A percentile compares a stretch with the other conserved stretches of the same genome.
Evolutionary conservation across 1,140 invertebrate species (phyloP).

Genomic region (Hyphantria cunea): DNA sequence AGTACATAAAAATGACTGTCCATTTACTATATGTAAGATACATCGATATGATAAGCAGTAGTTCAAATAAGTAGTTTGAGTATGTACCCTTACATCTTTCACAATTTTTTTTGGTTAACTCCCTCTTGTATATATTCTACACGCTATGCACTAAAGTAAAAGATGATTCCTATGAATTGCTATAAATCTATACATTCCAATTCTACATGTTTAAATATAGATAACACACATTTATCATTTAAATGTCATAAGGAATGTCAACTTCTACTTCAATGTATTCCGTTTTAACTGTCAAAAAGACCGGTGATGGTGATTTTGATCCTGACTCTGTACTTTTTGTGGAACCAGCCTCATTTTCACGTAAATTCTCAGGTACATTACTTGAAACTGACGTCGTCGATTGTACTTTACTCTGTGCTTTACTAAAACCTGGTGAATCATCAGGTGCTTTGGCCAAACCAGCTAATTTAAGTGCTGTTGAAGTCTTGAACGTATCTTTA

Average conservation of each 20-base stretch:
- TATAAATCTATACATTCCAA: not conserved
- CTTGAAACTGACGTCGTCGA: not conserved
- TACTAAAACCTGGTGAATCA: not conserved
- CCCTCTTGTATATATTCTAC: not conserved
- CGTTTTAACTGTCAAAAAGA: constrained; percentile 17
- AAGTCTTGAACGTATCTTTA: constrained; percentile 40
- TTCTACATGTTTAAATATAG: not conserved
- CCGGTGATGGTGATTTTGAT: constrained; percentile 1
- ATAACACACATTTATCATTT: not conserved
- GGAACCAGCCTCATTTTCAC: constrained; percentile 41
- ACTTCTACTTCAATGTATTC: constrained; percentile 24
- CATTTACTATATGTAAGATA: too few species aligned
- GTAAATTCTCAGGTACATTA: not conserved
- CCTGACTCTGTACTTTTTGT: constrained; percentile 1
- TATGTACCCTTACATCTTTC: too few species aligned
- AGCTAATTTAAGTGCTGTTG: constrained; percentile 55
- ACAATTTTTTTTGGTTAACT: too few species aligned
- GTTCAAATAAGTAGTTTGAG: too few species aligned
- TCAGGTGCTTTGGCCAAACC: constrained; percentile 33
- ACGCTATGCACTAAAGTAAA: not conserved
- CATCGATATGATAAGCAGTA: too few species aligned
- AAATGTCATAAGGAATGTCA: constrained; percentile 16
- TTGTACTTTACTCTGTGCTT: not conserved
- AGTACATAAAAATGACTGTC: too few species aligned
- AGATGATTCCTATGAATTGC: not conserved